Conservation (phyloP, 1,140 invertebrate genomes). For the Doryteuthis pealeii region DNA sequence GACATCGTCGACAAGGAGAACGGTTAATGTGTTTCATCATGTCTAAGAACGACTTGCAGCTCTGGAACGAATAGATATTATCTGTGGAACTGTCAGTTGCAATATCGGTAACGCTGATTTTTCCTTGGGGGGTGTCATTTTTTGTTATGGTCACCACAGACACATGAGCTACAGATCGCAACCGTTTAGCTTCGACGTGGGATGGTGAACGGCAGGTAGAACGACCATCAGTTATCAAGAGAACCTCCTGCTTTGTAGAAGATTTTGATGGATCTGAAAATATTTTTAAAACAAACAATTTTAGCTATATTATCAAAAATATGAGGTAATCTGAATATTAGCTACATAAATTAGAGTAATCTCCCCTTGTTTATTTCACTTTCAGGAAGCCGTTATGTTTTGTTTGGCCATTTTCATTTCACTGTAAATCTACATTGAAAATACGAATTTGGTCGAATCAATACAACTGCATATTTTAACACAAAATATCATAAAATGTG, state of each 20-base stretch:
- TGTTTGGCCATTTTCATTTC: too few species aligned
- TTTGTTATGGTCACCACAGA: neutral
- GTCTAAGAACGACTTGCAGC: neutral
- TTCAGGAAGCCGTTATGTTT: too few species aligned
- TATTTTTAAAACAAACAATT: too few species aligned
- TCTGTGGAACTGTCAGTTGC: neutral
- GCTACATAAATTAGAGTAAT: too few species aligned
- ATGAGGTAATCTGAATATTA: too few species aligned
- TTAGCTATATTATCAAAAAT: too few species aligned
- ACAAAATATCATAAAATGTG: too few species aligned
- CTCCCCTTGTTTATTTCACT: too few species aligned
- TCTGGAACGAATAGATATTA: neutral
- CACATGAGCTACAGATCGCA: slow-evolving; percentile 6
- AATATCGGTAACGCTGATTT: neutral
- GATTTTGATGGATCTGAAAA: neutral
- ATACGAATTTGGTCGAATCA: too few species aligned
- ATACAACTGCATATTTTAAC: too few species aligned
- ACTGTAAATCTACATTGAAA: too few species aligned
- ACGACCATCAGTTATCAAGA: slow-evolving; percentile 3
- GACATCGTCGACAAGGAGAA: neutral
- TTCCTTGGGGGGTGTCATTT: neutral
- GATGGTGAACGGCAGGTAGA: neutral
- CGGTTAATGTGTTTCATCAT: slow-evolving; percentile 7
- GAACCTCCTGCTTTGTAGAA: neutral
- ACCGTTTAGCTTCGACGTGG: neutral